Evolutionary conservation across 2,888 invertebrate species (phyloP), one percentile per base, ranked within the genome.

Genomic region (Cerceris ruficornis): DNA sequence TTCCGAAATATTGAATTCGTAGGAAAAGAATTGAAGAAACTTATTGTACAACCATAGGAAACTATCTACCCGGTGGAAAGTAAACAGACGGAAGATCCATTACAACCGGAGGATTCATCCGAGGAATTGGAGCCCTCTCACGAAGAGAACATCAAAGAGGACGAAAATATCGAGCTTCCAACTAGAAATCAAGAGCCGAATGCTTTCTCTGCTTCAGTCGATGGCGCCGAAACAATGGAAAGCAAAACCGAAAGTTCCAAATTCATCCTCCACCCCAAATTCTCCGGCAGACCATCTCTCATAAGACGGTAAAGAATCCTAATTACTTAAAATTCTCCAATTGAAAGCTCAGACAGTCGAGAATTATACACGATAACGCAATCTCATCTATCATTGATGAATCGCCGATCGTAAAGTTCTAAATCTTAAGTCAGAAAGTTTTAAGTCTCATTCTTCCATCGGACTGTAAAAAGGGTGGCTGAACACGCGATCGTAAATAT

Each of bases 241-340:
- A 83, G 86, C 42, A 81, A 80, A 61, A 70, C 79, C 9, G 88
- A 86, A 11, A 79, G 60, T 57, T 78, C 86, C 9, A 81, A 76
- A 49, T 75, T 83, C 28, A 50, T 81, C 39, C 57, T 58, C 28
- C 69, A 79, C 54, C 11, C 78, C 15, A 62, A 84, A 11, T 59
- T 75, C 8, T 7, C 55, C 15, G 72, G 59, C 54, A 83, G 87
- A 54, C 86, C 87, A 39, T 73, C 86, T 6, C 83, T 85, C 9
- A 81, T 88, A 14, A 86, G 88, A 82, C 89, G 89, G 91, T 91
- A 82, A 65, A n/a, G 7, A 58, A 59, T 65, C 42, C 6, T 8
- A 9, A 7, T 28, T 9, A 15, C n/a, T 8, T 11, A 46, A 46
- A 8, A 46, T 46, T 46, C 46, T 28, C 28, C 28, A 28, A 46